Conservation (phyloP, 2,113 vertebrate genomes). For the Dipodomys ordii region DNA sequence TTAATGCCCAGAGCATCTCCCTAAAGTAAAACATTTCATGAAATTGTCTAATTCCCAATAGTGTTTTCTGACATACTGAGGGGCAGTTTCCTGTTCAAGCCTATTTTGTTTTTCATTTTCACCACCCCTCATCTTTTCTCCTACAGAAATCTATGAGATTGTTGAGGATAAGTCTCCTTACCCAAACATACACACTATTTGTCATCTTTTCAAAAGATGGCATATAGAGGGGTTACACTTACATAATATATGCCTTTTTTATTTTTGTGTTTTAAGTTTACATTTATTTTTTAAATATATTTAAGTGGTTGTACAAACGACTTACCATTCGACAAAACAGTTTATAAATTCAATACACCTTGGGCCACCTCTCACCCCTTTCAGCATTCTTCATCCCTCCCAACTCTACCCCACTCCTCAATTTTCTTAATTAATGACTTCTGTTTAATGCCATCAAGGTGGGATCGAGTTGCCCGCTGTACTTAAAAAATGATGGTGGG, state of each 20-base stretch:
- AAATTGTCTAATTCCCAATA: constrained; percentile 32
- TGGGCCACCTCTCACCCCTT: too few relatives aligned
- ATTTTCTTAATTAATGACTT: background rate
- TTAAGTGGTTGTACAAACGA: too few relatives aligned
- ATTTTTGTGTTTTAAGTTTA: too few relatives aligned
- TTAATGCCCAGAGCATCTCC: constrained; percentile 64
- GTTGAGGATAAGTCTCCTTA: background rate
- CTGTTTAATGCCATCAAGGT: too few relatives aligned
- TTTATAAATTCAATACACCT: too few relatives aligned
- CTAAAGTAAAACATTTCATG: constrained; percentile 65
- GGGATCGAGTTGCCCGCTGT: background rate
- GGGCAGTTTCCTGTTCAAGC: constrained; percentile 58
- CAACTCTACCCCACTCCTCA: too few relatives aligned
- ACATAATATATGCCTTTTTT: too few relatives aligned
- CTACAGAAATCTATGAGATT: constrained; percentile 30
- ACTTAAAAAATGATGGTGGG: background rate
- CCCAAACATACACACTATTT: background rate
- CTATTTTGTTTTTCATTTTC: background rate
- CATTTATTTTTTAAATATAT: too few relatives aligned
- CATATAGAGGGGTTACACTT: too few relatives aligned
- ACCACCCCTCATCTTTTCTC: background rate
- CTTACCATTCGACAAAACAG: too few relatives aligned
- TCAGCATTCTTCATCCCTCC: too few relatives aligned
- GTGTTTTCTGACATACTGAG: constrained; percentile 69
- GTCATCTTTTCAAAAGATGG: background rate